Evolutionary conservation across 2,888 invertebrate species (phyloP).

Genomic region (Scaptomyza parva): DNA sequence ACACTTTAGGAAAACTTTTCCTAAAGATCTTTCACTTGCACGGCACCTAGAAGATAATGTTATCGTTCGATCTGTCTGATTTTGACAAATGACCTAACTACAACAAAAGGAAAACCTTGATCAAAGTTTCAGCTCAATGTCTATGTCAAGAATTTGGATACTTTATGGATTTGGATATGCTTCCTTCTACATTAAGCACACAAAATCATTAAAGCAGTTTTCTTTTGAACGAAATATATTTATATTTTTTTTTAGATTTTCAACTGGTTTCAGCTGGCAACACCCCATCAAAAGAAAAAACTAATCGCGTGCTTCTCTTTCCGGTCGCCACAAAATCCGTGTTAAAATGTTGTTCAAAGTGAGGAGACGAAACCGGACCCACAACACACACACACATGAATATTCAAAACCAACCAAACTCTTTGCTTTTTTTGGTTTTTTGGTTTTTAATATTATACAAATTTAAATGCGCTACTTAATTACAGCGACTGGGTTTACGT

Average conservation of each 20-base stretch:
- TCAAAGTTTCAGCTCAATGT: too few species aligned
- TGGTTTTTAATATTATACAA: slow-evolving; percentile 40
- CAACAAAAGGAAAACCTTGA: too few species aligned
- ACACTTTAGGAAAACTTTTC: too few species aligned
- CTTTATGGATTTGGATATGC: too few species aligned
- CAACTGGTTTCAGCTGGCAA: slow-evolving; percentile 45
- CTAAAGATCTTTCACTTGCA: too few species aligned
- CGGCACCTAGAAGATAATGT: too few species aligned
- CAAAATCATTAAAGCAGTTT: too few species aligned
- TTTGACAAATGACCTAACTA: too few species aligned
- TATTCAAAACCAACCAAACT: slow-evolving; percentile 47
- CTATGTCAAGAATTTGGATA: too few species aligned
- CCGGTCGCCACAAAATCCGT: slow-evolving; percentile 55
- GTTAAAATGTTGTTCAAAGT: slow-evolving; percentile 57
- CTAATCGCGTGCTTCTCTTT: slow-evolving; percentile 54
- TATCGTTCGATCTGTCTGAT: too few species aligned
- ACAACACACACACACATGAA: slow-evolving; percentile 58
- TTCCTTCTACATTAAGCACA: too few species aligned
- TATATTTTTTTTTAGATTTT: background rate
- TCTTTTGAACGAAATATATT: too few species aligned
- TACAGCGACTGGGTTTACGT: slow-evolving; percentile 51
- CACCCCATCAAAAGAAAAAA: slow-evolving; percentile 7
- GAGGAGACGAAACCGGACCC: slow-evolving; percentile 58
- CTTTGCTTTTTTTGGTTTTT: slow-evolving; percentile 8
- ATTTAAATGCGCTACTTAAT: slow-evolving; percentile 65